Conservation (phyloP, 2,888 invertebrate genomes). For the Zelleria hepariella region DNA sequence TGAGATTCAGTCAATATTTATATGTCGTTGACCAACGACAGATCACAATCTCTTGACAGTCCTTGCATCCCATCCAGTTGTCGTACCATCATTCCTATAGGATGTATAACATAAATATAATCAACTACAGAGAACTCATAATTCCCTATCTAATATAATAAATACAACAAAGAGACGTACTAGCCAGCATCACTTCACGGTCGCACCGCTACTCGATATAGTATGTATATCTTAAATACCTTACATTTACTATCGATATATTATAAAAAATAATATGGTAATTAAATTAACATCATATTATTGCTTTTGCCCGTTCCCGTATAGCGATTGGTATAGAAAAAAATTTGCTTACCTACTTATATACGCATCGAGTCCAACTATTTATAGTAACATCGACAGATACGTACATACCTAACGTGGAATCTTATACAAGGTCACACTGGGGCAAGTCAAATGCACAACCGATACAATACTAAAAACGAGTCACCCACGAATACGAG, state of each 20-base stretch:
- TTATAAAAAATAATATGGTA: constrained; percentile 72
- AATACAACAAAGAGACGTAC: constrained; percentile 66
- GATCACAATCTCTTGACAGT: constrained; percentile 72
- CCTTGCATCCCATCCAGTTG: constrained; percentile 59
- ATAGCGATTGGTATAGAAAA: constrained; percentile 72
- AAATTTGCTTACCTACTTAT: constrained; percentile 64
- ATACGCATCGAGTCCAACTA: constrained; percentile 46
- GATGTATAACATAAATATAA: constrained; percentile 69
- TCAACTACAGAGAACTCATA: constrained; percentile 70
- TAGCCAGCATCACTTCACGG: constrained; percentile 68
- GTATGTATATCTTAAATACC: constrained; percentile 47
- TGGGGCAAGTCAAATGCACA: constrained; percentile 69
- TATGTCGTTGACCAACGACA: constrained; percentile 72
- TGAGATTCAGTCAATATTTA: constrained; percentile 74
- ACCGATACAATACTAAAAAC: constrained; percentile 66
- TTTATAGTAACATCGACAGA: constrained; percentile 49
- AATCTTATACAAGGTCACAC: constrained; percentile 55
- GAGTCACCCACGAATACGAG: constrained; percentile 32
- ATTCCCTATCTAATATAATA: constrained; percentile 69
- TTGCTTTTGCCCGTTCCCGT: constrained; percentile 74
- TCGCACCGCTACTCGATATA: constrained; percentile 66
- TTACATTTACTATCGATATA: constrained; percentile 64
- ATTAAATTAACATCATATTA: constrained; percentile 73
- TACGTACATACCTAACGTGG: constrained; percentile 47
- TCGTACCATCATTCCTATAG: constrained; percentile 60